Conservation (phyloP, 2,113 vertebrate genomes). For the Scytalopus superciliaris region DNA sequence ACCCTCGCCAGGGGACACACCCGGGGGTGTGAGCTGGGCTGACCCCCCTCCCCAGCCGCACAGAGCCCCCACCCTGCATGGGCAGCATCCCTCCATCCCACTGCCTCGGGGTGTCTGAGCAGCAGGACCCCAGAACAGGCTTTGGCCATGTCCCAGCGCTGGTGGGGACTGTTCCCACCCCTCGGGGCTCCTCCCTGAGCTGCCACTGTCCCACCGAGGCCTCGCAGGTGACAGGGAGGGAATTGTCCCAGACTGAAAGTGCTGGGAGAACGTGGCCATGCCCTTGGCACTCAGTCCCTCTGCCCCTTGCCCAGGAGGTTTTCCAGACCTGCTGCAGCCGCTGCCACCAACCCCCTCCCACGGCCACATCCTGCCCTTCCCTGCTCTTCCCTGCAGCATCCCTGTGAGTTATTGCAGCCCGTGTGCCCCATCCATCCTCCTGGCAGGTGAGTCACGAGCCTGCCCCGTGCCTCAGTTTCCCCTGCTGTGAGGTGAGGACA, state of each 20-base stretch:
- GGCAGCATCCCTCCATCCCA: rapidly evolving
- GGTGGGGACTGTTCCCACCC: not conserved
- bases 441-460: not conserved
- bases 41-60: not conserved
- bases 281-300: not conserved
- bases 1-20: not conserved
- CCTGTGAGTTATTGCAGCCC: not conserved
- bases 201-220: not conserved
- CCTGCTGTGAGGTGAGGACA: rapidly evolving
- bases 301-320: not conserved
- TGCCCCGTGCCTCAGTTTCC: slow-evolving; percentile 2
- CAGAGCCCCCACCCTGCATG: not conserved
- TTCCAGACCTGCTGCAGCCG: rapidly evolving
- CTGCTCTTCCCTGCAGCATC: not conserved
- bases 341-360: not conserved
- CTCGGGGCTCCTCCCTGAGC: not conserved
- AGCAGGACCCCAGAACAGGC: not conserved
- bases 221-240: not conserved
- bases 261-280: not conserved
- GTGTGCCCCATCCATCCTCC: not conserved
- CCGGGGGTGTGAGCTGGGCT: not conserved
- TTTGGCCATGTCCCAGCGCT: not conserved
- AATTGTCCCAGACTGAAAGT: not conserved
- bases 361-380: not conserved
- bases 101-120: rapidly evolving